phyloP scores from a whole-genome alignment of 2,888 invertebrate genomes.

The Trissolcus japonicus region DNA sequence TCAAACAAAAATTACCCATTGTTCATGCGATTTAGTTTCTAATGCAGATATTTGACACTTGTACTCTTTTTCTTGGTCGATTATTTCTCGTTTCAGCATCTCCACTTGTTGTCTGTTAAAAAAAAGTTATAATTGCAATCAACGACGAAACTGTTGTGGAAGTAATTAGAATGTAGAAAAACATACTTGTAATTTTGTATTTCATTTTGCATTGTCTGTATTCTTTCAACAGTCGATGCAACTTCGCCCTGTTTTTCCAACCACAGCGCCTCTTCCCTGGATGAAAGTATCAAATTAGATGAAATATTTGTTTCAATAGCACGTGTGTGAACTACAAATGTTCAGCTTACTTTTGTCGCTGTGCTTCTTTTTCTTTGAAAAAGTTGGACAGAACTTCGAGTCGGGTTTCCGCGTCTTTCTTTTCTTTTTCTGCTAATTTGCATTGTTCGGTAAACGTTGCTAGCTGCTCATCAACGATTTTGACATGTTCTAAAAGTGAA shows the following conservation, averaged over 20 bases:
- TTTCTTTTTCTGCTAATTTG: slow-evolving; percentile 83
- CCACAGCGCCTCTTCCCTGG: slow-evolving; percentile 88
- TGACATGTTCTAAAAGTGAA: slow-evolving; percentile 53
- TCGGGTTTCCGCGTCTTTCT: slow-evolving; percentile 87
- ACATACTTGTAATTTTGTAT: slow-evolving; percentile 86
- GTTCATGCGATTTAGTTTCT: slow-evolving; percentile 90
- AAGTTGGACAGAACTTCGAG: slow-evolving; percentile 91
- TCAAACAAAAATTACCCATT: slow-evolving; percentile 80
- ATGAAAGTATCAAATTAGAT: slow-evolving; percentile 54
- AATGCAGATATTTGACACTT: slow-evolving; percentile 85
- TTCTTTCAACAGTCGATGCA: slow-evolving; percentile 86
- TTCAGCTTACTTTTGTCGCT: slow-evolving; percentile 86
- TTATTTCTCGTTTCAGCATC: slow-evolving; percentile 87
- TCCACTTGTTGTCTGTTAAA: slow-evolving; percentile 81
- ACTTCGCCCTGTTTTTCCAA: slow-evolving; percentile 89
- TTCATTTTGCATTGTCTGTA: slow-evolving; percentile 87
- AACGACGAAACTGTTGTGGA: too few species aligned
- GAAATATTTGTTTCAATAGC: neutral
- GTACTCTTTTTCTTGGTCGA: slow-evolving; percentile 87
- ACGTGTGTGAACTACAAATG: neutral
- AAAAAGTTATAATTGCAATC: neutral
- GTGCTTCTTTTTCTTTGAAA: slow-evolving; percentile 92
- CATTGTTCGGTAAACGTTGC: slow-evolving; percentile 79
- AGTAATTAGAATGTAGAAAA: neutral
- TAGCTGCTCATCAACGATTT: slow-evolving; percentile 76